Conservation (phyloP, 2,113 vertebrate species). For the Hippocampus guttulatus region DNA sequence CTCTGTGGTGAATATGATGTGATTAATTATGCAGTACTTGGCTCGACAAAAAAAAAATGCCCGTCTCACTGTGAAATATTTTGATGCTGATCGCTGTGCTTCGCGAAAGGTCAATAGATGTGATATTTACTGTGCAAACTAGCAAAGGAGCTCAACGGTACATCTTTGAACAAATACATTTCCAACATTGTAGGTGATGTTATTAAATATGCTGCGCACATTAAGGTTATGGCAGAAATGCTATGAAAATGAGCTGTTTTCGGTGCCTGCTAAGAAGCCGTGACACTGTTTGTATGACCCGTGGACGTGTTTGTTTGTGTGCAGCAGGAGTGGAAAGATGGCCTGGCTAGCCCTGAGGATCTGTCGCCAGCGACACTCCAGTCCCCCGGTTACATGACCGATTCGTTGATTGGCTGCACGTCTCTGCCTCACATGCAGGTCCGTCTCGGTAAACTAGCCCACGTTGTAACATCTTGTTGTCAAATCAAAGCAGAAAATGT, state of each 20-base stretch:
- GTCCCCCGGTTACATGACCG: slow-evolving; percentile 63
- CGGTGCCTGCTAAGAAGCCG: background rate
- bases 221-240: background rate
- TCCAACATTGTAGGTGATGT: background rate
- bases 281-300: slow-evolving; percentile 21
- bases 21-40: background rate
- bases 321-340: slow-evolving; percentile 71
- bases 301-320: slow-evolving; percentile 28
- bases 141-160: too few relatives aligned
- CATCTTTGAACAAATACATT: background rate
- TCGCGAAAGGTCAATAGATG: background rate
- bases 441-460: slow-evolving; percentile 15
- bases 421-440: slow-evolving; percentile 64
- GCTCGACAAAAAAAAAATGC: too few relatives aligned
- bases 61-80: background rate
- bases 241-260: too few relatives aligned
- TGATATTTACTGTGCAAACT: too few relatives aligned
- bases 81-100: background rate
- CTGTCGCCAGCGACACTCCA: slow-evolving; percentile 64
- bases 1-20: background rate
- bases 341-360: slow-evolving; percentile 63
- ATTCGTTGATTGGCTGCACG: slow-evolving; percentile 62
- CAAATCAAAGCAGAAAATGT: slow-evolving; percentile 1
- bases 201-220: background rate
- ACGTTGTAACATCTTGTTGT: background rate